Base-by-base conservation (phyloP, 2,888 invertebrate genomes). In the Netelia melanura region DNA sequence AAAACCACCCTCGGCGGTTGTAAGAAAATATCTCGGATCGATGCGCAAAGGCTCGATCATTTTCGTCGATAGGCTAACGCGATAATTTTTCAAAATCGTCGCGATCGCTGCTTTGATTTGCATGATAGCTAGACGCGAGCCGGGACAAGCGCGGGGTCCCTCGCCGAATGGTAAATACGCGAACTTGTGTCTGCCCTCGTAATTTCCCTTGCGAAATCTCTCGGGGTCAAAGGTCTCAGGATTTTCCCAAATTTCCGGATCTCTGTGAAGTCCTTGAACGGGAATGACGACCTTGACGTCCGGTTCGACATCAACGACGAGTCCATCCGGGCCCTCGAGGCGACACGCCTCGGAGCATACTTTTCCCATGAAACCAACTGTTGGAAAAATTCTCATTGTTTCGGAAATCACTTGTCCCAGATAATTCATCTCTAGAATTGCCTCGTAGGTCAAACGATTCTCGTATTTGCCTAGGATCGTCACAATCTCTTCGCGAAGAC, bases 351-450 rank as follows among this genome's bases (percentile, higher is more conserved):
- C 77, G 0, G 87, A 86, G 54, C 90, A 90, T 3, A 80, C 25
- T 71, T 86, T 91, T 0, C 80, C 30, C n/a, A 87, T 38, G 1
- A n/a, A 58, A 56, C 78, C 70, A 0, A 85, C 64, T 0, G 82
- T 61, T 8, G 89, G 85, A 44, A 80, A 79, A 9, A 88, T 8
- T 52, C 91, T 87, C 65, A 88, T 14, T 0, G 89, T 71, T 44
- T 91, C 90, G 14, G 71, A 71, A 14, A 95, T 85, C 2, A 94
- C 94, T 92, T 94, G 94, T 83, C 95, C 94, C 86, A 95, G 88
- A 88, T 95, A 95, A 14, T 91, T 90, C 94, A 95, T 93, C 65
- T 94, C 93, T 64, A 92, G 91, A 2, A 95, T 64, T 25, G 92
- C 89, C 54, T 95, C 94, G 83, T 94, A 94, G 14, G 93, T 94